Conservation (phyloP, 2,888 invertebrate species). For the Drosophila setosimentum region DNA sequence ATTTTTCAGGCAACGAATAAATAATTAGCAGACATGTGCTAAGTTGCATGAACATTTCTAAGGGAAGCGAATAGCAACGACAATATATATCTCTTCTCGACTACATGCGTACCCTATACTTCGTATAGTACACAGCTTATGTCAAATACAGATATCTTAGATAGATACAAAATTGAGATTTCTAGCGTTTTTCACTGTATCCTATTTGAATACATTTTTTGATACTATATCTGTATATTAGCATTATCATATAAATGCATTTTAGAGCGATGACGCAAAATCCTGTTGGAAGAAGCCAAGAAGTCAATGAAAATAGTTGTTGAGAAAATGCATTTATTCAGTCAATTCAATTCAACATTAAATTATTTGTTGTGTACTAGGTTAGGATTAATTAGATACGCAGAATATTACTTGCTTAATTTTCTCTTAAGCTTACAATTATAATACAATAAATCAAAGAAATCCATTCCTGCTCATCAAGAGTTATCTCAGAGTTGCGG, state of each 20-base stretch:
- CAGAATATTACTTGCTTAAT: background rate
- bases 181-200: background rate
- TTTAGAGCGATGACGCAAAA: background rate
- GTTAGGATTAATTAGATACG: background rate
- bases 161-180: background rate
- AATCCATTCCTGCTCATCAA: background rate
- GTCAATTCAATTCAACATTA: background rate
- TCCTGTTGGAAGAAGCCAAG: background rate
- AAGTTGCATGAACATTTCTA: constrained; percentile 70
- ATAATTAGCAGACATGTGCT: constrained; percentile 77
- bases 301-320: background rate
- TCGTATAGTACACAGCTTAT: background rate
- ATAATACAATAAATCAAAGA: background rate
- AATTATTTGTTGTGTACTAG: background rate
- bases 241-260: background rate
- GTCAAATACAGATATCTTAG: background rate
- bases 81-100: constrained; percentile 1
- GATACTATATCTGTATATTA: background rate
- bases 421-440: background rate
- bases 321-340: background rate
- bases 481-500: background rate
- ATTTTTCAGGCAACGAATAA: constrained; percentile 82
- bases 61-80: constrained; percentile 36
- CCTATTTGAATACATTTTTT: background rate
- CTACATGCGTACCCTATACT: constrained; percentile 29